phyloP scores from a whole-genome alignment of 2,797 vertebrate species.

The Etheostoma nigrum region DNA sequence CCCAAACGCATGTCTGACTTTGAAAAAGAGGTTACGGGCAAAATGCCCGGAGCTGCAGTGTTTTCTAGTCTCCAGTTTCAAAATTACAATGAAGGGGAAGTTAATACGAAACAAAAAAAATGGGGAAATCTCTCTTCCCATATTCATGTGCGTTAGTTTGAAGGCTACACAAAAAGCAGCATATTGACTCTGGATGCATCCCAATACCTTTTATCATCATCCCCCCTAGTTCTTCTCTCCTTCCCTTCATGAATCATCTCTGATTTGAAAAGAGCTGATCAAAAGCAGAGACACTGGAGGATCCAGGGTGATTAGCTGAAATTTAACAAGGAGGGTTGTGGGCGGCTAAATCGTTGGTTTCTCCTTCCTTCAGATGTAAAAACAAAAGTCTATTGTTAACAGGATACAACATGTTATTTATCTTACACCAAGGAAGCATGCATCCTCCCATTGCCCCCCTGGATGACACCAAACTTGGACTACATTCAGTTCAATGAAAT shows the following conservation, averaged over 20 bases:
- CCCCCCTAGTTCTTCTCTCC: slow-evolving; percentile 44
- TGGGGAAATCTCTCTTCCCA: slow-evolving; percentile 39
- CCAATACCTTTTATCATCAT: slow-evolving; percentile 53
- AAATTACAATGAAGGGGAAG: slow-evolving; percentile 46
- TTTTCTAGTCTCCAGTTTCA: slow-evolving; percentile 52
- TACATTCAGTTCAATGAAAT: slow-evolving; percentile 58
- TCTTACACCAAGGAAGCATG: slow-evolving; percentile 17
- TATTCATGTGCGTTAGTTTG: slow-evolving; percentile 55
- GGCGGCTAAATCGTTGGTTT: slow-evolving; percentile 14
- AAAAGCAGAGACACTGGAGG: slow-evolving; percentile 27
- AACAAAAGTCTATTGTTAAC: slow-evolving; percentile 22
- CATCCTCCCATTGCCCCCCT: slow-evolving; percentile 13
- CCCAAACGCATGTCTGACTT: slow-evolving; percentile 44
- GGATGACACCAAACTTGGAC: slow-evolving; percentile 32
- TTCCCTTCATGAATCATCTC: slow-evolving; percentile 57
- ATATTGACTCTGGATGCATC: slow-evolving; percentile 58
- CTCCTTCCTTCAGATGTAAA: slow-evolving; percentile 4
- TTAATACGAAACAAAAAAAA: slow-evolving; percentile 45
- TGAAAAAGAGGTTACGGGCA: slow-evolving; percentile 47
- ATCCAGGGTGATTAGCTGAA: slow-evolving; percentile 48
- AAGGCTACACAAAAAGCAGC: slow-evolving; percentile 71
- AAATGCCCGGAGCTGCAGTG: slow-evolving; percentile 48
- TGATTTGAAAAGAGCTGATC: slow-evolving; percentile 56
- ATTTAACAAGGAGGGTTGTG: slow-evolving; percentile 17
- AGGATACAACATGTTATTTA: slow-evolving; percentile 25